These are phyloP conservation scores for Caiman crocodilus DNA, from an alignment of 2,797 vertebrate genomes.

Conservation along the genomic window DNA sequence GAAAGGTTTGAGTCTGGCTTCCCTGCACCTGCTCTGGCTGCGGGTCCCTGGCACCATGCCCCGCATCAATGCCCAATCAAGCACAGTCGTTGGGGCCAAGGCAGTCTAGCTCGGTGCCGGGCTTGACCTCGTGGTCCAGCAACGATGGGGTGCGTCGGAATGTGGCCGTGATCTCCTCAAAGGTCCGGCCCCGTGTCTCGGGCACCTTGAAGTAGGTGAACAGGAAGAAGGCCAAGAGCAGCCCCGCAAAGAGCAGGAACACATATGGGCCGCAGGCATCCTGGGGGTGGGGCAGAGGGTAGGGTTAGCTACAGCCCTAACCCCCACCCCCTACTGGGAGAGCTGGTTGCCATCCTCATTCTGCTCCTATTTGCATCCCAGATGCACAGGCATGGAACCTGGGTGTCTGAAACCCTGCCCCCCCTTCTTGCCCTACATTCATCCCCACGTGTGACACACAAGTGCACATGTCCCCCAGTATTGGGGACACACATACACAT, in stretches of 20 bases:
- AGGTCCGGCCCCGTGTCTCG: constrained; percentile 91
- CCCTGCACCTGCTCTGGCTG: neutral
- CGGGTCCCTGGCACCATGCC: neutral
- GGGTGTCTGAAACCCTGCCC: too few species aligned
- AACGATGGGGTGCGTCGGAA: constrained; percentile 83
- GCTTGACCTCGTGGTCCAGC: constrained; percentile 87
- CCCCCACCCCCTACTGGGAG: too few species aligned
- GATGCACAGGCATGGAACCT: too few species aligned
- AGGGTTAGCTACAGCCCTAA: neutral
- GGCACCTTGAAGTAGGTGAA: constrained; percentile 94
- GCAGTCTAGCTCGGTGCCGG: constrained; percentile 90
- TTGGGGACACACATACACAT: too few species aligned
- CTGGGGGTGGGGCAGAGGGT: constrained; percentile 51
- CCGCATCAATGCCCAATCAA: constrained; percentile 26
- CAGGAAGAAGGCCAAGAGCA: constrained; percentile 89
- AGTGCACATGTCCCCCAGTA: too few species aligned
- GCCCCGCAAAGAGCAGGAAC: constrained; percentile 90
- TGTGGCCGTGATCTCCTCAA: constrained; percentile 89
- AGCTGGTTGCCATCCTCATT: too few species aligned
- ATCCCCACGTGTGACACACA: too few species aligned
- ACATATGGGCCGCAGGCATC: constrained; percentile 87
- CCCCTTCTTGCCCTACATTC: too few species aligned
- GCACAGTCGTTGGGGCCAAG: constrained; percentile 78
- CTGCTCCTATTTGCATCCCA: too few species aligned
- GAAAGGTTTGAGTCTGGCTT: neutral